Conservation (phyloP, 2,888 invertebrate genomes). For the Chloromyia formosa region DNA sequence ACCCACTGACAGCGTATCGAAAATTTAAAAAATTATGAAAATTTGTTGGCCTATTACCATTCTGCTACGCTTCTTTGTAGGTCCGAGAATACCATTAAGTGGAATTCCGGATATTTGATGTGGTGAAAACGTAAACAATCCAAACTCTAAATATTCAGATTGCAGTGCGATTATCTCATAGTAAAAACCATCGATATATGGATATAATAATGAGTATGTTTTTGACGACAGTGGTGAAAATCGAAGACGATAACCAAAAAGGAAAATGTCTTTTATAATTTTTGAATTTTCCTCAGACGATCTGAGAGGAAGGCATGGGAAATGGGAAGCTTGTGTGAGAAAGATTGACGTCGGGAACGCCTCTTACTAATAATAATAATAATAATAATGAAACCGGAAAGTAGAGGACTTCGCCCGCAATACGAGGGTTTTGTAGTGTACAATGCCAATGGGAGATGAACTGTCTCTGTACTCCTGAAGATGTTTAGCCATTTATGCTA, state of each 20-base stretch:
- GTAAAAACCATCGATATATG: conserved; percentile 22
- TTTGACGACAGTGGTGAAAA: conserved; percentile 19
- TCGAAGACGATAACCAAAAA: conserved; percentile 33
- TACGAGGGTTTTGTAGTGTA: too few relatives aligned
- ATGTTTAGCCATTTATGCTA: too few relatives aligned
- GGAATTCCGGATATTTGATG: not conserved
- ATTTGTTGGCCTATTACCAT: conserved; percentile 17
- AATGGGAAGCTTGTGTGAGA: not conserved
- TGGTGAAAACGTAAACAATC: conserved; percentile 14
- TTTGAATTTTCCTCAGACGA: not conserved
- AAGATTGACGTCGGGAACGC: too few relatives aligned
- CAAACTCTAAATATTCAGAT: not conserved
- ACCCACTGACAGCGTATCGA: not conserved
- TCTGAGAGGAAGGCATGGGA: conserved; percentile 26
- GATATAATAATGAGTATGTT: not conserved
- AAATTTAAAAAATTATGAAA: conserved; percentile 25
- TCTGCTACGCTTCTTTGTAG: conserved; percentile 32
- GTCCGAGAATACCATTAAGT: not conserved
- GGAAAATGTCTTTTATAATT: conserved; percentile 28
- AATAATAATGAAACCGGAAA: too few relatives aligned
- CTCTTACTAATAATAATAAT: too few relatives aligned
- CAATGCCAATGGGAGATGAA: too few relatives aligned
- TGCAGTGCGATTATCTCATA: conserved; percentile 32
- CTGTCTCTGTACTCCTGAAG: too few relatives aligned
- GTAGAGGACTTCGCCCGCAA: too few relatives aligned